Evolutionary conservation across 2,888 invertebrate species (phyloP), one percentile per base, ranked within the genome.

Genomic region (Eumerus sabulonum): DNA sequence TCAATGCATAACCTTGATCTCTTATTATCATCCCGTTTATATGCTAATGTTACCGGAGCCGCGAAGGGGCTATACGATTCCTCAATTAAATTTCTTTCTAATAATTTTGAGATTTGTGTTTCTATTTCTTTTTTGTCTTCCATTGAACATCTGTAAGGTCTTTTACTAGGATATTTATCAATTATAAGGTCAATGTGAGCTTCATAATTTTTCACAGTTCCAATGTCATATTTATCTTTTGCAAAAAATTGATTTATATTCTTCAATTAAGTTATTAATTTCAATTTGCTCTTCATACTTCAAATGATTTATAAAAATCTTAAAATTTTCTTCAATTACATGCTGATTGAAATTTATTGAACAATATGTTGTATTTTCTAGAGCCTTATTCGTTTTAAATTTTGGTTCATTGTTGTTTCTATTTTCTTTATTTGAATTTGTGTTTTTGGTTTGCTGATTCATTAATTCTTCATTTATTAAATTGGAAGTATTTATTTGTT

Each of bases 191-290:
- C 83, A 47, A 83, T 83, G 47, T 64, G 42, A 18, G 84, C 84
- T 82, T 84, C 83, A 76, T 84, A 83, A 64, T 82, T 72, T 50
- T 60, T 83, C 14, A 84, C 82, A 35, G 59, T 82, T 4, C 84
- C 83, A 17, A 83, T 76, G 64, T 83, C 84, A 59, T 83, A 84
- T 82, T 82, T 84, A 56, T 84, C 82, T 81, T 82, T 84, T 14
- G 82, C 82, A 38, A n/a, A n/a, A n/a, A n/a, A 83, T 54, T 53
- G 40, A 11, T 35, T 82, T 82, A 74, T 84, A 82, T 74, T 77
- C 81, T 18, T 82, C 63, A 12, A 84, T 72, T 42, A 84, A 45
- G 59, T 68, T 68, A 47, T 82, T 47, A 57, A 83, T 83, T 72
- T 76, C 48, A 35, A n/a, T 38, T 62, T 76, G 47, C 63, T 82